Evolutionary conservation across 2,113 vertebrate genomes (phyloP).

Genomic region (Tor tambroides): DNA sequence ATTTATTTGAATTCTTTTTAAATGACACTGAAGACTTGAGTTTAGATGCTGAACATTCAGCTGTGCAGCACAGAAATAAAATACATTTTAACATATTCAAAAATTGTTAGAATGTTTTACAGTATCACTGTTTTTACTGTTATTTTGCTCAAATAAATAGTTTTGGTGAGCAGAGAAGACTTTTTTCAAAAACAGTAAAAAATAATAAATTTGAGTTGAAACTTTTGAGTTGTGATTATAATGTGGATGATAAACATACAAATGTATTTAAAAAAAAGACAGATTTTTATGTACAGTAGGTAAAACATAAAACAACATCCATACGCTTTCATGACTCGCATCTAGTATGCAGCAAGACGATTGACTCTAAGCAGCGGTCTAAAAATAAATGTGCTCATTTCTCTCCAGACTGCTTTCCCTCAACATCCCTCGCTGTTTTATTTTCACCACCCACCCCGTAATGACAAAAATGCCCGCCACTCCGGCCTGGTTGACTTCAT

Average conservation of each 20-base stretch:
- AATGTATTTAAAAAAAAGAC: not conserved
- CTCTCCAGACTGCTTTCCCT: conserved; percentile 52
- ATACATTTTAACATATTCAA: too few relatives aligned
- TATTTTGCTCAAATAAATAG: not conserved
- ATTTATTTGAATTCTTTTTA: too few relatives aligned
- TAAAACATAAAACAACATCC: not conserved
- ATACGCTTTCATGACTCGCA: not conserved
- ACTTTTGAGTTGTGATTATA: not conserved
- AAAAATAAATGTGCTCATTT: conserved; percentile 49
- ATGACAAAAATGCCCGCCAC: conserved; percentile 22
- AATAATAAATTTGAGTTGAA: too few relatives aligned
- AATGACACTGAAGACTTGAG: too few relatives aligned
- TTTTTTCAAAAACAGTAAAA: too few relatives aligned
- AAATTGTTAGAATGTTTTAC: too few relatives aligned
- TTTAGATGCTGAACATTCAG: too few relatives aligned
- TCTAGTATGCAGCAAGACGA: not conserved
- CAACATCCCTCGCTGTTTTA: conserved; percentile 35
- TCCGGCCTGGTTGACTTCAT: conserved; percentile 40
- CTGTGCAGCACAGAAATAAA: not conserved
- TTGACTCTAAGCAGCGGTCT: not conserved
- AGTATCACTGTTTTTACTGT: not conserved
- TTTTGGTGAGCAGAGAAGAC: not conserved
- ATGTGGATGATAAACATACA: not conserved
- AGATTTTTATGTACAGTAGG: not conserved
- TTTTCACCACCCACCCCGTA: conserved; percentile 31